Evolutionary conservation across 2,888 invertebrate species (phyloP).

Genomic region (Julus scanicus): DNA sequence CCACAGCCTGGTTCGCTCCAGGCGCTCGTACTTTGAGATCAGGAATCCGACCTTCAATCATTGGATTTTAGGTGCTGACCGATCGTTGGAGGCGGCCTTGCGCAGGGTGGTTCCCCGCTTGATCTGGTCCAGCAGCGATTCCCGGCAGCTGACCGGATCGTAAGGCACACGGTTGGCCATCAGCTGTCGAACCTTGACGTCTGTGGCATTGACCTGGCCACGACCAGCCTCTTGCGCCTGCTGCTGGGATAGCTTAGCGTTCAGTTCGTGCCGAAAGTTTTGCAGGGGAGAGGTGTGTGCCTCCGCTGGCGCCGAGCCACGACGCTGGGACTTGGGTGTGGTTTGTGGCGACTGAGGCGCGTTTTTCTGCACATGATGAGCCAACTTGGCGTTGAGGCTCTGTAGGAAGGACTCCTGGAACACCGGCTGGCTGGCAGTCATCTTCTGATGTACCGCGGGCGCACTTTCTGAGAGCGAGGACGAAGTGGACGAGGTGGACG

Average conservation of each 20-base stretch:
- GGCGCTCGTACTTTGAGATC: slow-evolving; percentile 57
- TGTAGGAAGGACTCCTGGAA: slow-evolving; percentile 69
- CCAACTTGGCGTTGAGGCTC: slow-evolving; percentile 82
- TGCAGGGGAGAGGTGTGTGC: slow-evolving; percentile 47
- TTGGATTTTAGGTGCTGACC: slow-evolving; percentile 80
- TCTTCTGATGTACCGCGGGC: background rate
- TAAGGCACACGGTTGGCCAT: slow-evolving; percentile 72
- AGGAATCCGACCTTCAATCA: slow-evolving; percentile 58
- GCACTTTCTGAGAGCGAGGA: background rate
- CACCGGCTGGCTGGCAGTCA: background rate
- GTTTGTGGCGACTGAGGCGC: slow-evolving; percentile 56
- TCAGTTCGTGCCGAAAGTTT: slow-evolving; percentile 59
- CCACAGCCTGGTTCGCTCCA: slow-evolving; percentile 47
- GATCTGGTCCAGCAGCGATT: slow-evolving; percentile 94
- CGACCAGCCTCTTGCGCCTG: slow-evolving; percentile 37
- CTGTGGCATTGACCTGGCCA: background rate
- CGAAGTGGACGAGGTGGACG: slow-evolving; percentile 41
- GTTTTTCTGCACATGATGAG: slow-evolving; percentile 63
- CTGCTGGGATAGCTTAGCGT: slow-evolving; percentile 56
- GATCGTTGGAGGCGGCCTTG: slow-evolving; percentile 82
- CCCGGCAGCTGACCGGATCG: slow-evolving; percentile 83
- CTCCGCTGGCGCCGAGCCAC: slow-evolving; percentile 36
- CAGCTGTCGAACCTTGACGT: slow-evolving; percentile 74
- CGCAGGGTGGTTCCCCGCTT: slow-evolving; percentile 85
- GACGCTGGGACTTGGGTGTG: slow-evolving; percentile 22